Conservation (phyloP, 2,113 vertebrate species). For the Candoia aspera region DNA sequence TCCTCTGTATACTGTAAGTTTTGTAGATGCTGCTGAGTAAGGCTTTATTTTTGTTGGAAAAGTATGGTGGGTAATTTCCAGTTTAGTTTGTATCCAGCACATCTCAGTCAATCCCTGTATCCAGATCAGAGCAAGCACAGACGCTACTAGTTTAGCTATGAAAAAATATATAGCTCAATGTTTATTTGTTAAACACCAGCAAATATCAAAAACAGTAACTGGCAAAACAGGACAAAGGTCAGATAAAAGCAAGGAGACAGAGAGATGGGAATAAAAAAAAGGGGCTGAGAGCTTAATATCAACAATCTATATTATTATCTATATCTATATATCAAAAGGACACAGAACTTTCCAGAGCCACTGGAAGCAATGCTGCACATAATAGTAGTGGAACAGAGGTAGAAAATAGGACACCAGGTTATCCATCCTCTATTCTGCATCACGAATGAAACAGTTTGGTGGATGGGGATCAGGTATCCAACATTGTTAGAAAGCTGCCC, state of each 20-base stretch:
- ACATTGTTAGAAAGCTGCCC: not conserved
- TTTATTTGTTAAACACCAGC: not conserved
- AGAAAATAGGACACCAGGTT: not conserved
- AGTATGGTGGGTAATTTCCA: not conserved
- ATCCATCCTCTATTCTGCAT: not conserved
- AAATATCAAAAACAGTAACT: not conserved
- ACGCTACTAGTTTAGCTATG: not conserved
- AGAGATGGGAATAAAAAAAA: not conserved
- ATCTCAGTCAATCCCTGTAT: not conserved
- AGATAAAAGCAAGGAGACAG: not conserved
- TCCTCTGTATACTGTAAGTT: not conserved
- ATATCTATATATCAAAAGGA: not conserved
- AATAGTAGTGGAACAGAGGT: not conserved
- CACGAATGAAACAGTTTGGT: not conserved
- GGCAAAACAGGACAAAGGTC: not conserved
- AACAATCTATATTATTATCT: not conserved
- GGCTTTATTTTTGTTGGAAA: not conserved
- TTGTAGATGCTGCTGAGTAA: not conserved
- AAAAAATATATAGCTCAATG: not conserved
- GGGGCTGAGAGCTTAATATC: not conserved
- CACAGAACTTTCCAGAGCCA: not conserved
- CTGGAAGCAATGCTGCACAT: not conserved
- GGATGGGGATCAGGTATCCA: not conserved
- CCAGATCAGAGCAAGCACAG: not conserved
- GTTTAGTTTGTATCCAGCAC: not conserved